Base-by-base conservation (phyloP, 1,140 invertebrate species). In the Pararge aegeria region DNA sequence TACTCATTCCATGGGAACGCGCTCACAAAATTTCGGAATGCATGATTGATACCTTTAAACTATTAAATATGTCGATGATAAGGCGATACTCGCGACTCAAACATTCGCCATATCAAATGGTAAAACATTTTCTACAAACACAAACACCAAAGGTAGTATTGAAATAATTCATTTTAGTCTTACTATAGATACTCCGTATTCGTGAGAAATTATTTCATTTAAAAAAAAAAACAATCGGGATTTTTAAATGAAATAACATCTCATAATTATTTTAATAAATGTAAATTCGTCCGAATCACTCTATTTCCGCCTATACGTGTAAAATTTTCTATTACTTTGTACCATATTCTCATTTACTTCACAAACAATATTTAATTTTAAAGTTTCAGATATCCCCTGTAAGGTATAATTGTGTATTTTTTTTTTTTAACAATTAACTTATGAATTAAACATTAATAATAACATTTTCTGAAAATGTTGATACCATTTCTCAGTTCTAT, bases 71-170 rank as follows among this genome's bases (percentile, higher is more conserved):
- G 69, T 80, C 62, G 70, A 74, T 78, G 55, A 62, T 62, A 69
- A 64, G 73, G 70, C 77, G 78, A 72, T 68, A 73, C 63, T 75
- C 75, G 83, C 77, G 79, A 73, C 48, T 70, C 83, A 79, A 85
- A 83, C 73, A 83, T 84, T 83, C 80, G 82, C 82, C 84, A 78
- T 80, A 75, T 81, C 78, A 82, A 81, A 84, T 80, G 86, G 83
- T 89, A 87, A 86, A 76, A 87, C 77, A 87, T 80, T 83, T 79
- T 75, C 77, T 71, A 70, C 77, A 80, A 75, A 81, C 78, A 83
- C 80, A 83, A 64, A 83, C 73, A 82, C 71, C 67, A 64, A 85
- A 89, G 84, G 84, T 87, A 87, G 84, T 89, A 89, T 87, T 83
- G 83, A 81, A 74, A 57, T 29, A 61, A 77, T 83, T 83, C 70